Conservation (phyloP, 1,140 invertebrate genomes). For the Zaprionus taronus region DNA sequence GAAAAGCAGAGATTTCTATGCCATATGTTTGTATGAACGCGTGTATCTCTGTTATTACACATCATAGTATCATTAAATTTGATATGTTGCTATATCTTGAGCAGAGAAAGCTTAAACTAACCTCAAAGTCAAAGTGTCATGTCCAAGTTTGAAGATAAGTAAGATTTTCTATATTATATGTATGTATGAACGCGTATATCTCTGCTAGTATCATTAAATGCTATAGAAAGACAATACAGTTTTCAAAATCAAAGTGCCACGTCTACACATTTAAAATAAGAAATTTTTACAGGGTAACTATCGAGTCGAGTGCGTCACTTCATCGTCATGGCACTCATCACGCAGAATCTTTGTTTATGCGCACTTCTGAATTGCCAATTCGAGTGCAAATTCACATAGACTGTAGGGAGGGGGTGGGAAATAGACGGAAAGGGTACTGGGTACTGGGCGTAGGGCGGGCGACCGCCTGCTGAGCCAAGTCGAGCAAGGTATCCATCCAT, state of each 20-base stretch:
- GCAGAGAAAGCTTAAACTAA: too few relatives aligned
- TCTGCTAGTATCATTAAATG: not conserved
- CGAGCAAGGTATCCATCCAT: not conserved
- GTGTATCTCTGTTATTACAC: too few relatives aligned
- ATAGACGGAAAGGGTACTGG: not conserved
- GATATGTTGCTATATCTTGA: too few relatives aligned
- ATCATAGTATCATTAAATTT: too few relatives aligned
- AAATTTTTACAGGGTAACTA: slow-evolving; percentile 9
- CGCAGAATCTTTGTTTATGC: slow-evolving; percentile 7
- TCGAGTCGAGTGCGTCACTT: not conserved
- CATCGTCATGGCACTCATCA: slow-evolving; percentile 10
- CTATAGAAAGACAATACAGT: not conserved
- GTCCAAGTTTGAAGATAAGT: too few relatives aligned
- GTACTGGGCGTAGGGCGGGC: not conserved
- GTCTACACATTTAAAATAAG: not conserved
- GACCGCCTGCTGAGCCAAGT: not conserved
- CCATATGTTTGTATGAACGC: too few relatives aligned
- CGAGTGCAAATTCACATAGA: slow-evolving; percentile 42
- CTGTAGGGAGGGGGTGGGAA: slow-evolving; percentile 3
- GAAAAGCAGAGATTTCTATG: too few relatives aligned
- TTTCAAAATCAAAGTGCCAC: not conserved
- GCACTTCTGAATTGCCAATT: slow-evolving; percentile 27
- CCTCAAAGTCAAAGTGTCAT: too few relatives aligned
- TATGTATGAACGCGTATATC: not conserved
- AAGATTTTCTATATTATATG: not conserved